These are phyloP conservation scores for Mionectes olivaceus DNA, from an alignment of 2,797 vertebrate genomes.

Conservation along the genomic window DNA sequence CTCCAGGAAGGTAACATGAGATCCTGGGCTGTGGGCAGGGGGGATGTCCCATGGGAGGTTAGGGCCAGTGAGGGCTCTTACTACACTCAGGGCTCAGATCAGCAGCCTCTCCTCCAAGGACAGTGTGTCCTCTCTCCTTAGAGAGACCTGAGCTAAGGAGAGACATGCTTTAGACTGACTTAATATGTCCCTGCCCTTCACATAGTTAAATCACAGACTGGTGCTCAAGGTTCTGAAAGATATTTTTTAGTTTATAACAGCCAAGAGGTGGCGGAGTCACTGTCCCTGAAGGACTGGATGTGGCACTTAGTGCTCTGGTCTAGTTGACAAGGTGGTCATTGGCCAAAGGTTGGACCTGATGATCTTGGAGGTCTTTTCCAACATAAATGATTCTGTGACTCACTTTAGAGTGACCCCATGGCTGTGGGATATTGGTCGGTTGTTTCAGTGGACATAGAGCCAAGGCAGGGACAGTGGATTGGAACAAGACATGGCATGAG, in stretches of 20 bases:
- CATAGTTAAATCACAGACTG: neutral
- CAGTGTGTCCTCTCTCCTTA: neutral
- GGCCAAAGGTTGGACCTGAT: neutral
- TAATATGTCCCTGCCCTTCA: neutral
- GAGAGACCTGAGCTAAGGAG: neutral
- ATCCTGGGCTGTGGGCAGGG: neutral
- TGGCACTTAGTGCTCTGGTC: neutral
- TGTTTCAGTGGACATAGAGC: neutral
- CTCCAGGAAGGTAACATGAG: rapidly evolving
- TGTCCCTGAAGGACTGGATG: neutral
- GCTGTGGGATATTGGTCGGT: neutral
- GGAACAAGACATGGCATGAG: neutral
- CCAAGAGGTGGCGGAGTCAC: neutral
- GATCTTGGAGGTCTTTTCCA: neutral
- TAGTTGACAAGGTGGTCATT: neutral
- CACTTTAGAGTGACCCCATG: neutral
- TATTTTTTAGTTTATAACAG: neutral
- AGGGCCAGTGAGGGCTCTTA: neutral
- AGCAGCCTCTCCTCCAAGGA: neutral
- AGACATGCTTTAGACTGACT: neutral
- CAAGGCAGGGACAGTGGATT: neutral
- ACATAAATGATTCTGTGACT: neutral
- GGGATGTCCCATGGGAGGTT: neutral
- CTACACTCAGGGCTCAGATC: neutral
- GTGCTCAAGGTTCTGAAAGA: neutral